Evolutionary conservation across 1,140 invertebrate species (phyloP).

Genomic region (Eulimnadia texana): DNA sequence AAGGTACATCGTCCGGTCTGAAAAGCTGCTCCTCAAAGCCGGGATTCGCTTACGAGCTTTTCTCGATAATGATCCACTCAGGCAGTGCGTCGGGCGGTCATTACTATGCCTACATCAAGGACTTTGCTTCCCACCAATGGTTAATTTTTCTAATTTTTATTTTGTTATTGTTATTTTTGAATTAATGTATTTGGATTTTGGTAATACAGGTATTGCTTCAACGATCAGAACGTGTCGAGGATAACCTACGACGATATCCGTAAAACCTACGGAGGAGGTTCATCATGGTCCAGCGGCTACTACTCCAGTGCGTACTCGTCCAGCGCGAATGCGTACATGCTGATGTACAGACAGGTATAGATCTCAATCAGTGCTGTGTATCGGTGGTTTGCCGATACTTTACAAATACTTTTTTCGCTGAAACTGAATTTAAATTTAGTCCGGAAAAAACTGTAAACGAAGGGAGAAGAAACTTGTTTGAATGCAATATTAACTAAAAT

Average conservation of each 20-base stretch:
- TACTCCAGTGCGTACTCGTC: constrained; percentile 60
- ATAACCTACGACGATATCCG: constrained; percentile 55
- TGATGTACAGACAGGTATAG: constrained; percentile 78
- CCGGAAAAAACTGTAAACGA: too few species aligned
- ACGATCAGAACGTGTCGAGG: constrained; percentile 37
- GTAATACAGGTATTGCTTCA: constrained; percentile 39
- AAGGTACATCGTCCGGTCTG: constrained; percentile 16
- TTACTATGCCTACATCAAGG: constrained; percentile 89
- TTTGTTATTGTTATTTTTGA: constrained; percentile 31
- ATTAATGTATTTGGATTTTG: neutral
- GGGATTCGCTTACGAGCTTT: constrained; percentile 72
- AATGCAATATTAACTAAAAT: too few species aligned
- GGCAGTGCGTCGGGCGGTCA: constrained; percentile 82
- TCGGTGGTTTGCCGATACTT: too few species aligned
- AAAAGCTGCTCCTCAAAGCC: constrained; percentile 40
- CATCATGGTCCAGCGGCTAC: constrained; percentile 39
- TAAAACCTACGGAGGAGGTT: constrained; percentile 66
- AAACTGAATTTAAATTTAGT: too few species aligned
- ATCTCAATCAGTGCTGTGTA: constrained; percentile 39
- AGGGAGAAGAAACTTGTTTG: too few species aligned
- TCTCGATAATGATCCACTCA: constrained; percentile 86
- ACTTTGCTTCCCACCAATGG: constrained; percentile 60
- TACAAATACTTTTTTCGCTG: too few species aligned
- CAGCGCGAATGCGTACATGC: constrained; percentile 85
- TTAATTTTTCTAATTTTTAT: constrained; percentile 43